A percentile compares a stretch with the other conserved stretches of the same genome.
phyloP scores from a whole-genome alignment of 2,888 invertebrate species.

The Crepidodera aurea region DNA sequence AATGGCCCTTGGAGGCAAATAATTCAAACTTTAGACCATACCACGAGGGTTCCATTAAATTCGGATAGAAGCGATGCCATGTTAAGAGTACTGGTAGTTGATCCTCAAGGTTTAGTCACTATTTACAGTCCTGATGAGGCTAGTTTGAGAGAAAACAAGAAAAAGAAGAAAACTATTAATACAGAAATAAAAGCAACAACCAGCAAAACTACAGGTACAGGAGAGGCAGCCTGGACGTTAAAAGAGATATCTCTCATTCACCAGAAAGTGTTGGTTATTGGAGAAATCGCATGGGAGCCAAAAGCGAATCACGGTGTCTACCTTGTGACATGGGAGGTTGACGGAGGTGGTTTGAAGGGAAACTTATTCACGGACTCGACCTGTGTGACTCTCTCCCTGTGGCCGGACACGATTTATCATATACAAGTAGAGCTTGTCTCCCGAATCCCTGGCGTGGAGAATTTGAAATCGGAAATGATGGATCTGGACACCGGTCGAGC shows the following conservation, averaged over 20 bases:
- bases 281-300: constrained; percentile 78
- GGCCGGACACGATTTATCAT: constrained; percentile 83
- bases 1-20: constrained; percentile 73
- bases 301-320: constrained; percentile 74
- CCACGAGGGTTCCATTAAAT: constrained; percentile 71
- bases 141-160: constrained; percentile 60
- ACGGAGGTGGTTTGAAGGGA: constrained; percentile 81
- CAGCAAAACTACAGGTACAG: constrained; percentile 63
- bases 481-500: constrained; percentile 71
- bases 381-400: constrained; percentile 78
- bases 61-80: constrained; percentile 68
- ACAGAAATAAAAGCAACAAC: constrained; percentile 65
- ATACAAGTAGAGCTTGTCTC: constrained; percentile 78
- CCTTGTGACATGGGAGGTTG: constrained; percentile 85
- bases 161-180: constrained; percentile 62
- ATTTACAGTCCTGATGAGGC: constrained; percentile 75
- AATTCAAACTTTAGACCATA: constrained; percentile 71
- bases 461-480: constrained; percentile 72
- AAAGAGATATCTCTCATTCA: constrained; percentile 76
- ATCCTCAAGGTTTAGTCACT: constrained; percentile 74
- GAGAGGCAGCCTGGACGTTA: constrained; percentile 68
- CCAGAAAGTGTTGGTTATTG: constrained; percentile 75
- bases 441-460: constrained; percentile 68
- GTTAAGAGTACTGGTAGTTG: constrained; percentile 74
- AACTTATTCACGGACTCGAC: constrained; percentile 84